Base-by-base conservation (phyloP, 2,113 vertebrate genomes). In the Natator depressus region DNA sequence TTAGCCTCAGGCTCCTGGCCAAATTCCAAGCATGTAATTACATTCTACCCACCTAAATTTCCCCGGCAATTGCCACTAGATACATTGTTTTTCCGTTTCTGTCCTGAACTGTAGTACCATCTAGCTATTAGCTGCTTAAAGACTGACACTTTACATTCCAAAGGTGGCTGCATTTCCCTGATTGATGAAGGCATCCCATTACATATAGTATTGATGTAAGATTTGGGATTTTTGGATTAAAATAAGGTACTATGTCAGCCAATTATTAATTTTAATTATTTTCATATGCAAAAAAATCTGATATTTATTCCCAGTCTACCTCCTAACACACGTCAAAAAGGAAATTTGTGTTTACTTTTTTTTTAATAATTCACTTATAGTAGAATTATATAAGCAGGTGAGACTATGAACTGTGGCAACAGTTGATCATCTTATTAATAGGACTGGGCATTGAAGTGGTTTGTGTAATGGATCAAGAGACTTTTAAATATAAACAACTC, bases 101-200 rank as follows among this genome's bases (percentile, higher is more conserved):
- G 35, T 65, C 55, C 76, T 55, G 78, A 84, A 62, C 35, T 27
- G 5, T 38, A 49, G 8, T 88, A 80, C 54, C 57, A 57, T 19
- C 69, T 59, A 53, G 82, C 17, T 5, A 81, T 11, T 4, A 55
- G 17, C 1, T 80, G 2, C 38, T 65, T 11, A 50, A 88, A 91
- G 20, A 80, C 8, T 46, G 19, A 6, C 2, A 19, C 13, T 76
- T 93, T 53, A 69, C 2, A 19, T 46, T 1, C 19, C 2, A 69
- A 65, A 82, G 4, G 19, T 5, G 91, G 8, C 0, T 93, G 4
- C 12, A 51, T 82, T 93, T 78, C 29, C 80, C 2, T 42, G 86
- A 59, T 10, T 5, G 46, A 49, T 69, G 24, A 51, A 22, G 2
- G n/a, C 0, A 0, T 9, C 6, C 10, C 84, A 38, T n/a, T 85